Evolutionary conservation across 2,113 vertebrate species (phyloP), one percentile per base, ranked within the genome.

Genomic region (Lepisosteus oculatus): DNA sequence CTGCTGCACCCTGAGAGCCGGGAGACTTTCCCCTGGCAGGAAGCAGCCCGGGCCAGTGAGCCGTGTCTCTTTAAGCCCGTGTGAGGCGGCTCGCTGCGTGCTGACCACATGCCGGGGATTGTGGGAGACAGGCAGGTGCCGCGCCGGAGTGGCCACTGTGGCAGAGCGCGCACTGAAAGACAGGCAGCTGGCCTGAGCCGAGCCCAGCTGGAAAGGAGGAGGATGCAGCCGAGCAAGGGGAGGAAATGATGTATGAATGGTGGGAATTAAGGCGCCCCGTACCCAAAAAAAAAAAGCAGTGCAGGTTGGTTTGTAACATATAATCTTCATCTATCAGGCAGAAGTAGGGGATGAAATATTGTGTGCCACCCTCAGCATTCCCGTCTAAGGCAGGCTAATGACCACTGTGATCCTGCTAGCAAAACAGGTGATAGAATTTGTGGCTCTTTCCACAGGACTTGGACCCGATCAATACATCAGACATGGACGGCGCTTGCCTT

Each of bases 101-200:
- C 77, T 67, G 73, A 83, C 83, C 85, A 80, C 74, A 73, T 65
- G 77, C 83, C 81, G 77, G 73, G 82, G 75, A 63, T 85, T 85
- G 74, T 91, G 91, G 86, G 89, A 92, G 86, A 85, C 69, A 77
- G 43, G 55, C 89, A 90, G 87, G 90, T 91, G 91, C 82, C 78
- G 79, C 67, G 79, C 83, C 85, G 69, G 43, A 7, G 59, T 72
- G 43, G 4, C 63, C n/a, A 2, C 1, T 4, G 79, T 78, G 78
- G 83, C 79, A 80, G 71, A 75, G 74, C 6, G 0, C 43, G 44
- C 64, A 72, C 63, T 43, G 43, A 79, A 90, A 80, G 79, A 65
- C 74, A 73, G 77, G 82, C 91, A 92, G 90, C 87, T 90, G 90
- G 86, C 85, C 0, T 0, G 67, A 80, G 83, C 74, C 0, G 0